Evolutionary conservation across 1,140 invertebrate genomes (phyloP), one percentile per base, ranked within the genome.

Genomic region (Rhizoglyphus robini): DNA sequence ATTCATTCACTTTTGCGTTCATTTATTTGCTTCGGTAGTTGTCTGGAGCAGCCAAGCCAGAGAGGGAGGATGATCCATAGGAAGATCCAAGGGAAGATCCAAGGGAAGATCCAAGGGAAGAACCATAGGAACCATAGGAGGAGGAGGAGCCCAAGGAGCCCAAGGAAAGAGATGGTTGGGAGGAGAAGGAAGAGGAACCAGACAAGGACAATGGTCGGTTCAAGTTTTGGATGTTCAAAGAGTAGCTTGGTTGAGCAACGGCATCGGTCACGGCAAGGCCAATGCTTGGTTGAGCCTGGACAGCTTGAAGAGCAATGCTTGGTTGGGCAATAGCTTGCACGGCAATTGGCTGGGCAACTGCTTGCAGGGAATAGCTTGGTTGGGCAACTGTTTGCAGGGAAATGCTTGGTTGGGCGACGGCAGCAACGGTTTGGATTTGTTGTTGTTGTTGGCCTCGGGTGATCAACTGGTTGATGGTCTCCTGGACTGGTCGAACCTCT

Each of bases 401-500:
- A 58, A 25, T 25, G 54, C 59, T 3, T n/a, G 47, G 2, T 57
- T 48, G 63, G 20, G 15, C 41, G 31, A 48, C 63, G 29, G 41
- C 63, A 23, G 63, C 63, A 13, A 57, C 63, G 11, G 63, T n/a
- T 27, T 4, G 4, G 30, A 30, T 47, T 11, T 32, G 5, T 54
- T 64, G 62, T 54, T 64, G 47, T 34, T 48, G 63, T 38, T 64
- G 63, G 13, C 51, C 63, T 57, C 36, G 30, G 8, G 65, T 27
- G 11, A 66, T 20, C 5, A 64, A 3, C 47, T 38, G 25, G 30
- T 59, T 34, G 30, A 66, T 25, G 13, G 36, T 23, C 31, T 66
- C 65, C 31, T 66, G 65, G 27, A 66, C 65, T 46, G 65, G 65
- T 23, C 23, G 27, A 4, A 66, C 15, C 31, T 66, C 54, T 54